phyloP scores from a whole-genome alignment of 1,140 invertebrate genomes.

The Drosophila melanica region DNA sequence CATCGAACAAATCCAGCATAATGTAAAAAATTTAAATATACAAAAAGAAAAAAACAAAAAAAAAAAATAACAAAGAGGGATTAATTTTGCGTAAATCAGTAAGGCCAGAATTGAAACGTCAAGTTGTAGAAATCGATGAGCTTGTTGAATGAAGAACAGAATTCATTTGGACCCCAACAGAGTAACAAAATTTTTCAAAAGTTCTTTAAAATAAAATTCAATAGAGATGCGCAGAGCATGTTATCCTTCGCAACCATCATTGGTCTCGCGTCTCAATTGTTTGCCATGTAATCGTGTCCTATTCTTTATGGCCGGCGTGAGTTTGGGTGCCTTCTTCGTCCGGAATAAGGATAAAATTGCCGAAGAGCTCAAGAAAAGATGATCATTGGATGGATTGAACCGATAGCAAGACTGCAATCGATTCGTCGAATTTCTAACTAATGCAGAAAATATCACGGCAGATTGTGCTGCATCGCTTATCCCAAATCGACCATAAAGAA shows the following conservation, averaged over 20 bases:
- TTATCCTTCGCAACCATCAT: conserved; percentile 47
- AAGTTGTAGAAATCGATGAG: background rate
- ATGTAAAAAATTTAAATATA: background rate
- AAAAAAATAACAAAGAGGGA: too few relatives aligned
- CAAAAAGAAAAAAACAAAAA: background rate
- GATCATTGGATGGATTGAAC: too few relatives aligned
- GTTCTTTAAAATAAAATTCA: background rate
- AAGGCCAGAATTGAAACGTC: background rate
- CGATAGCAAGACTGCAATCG: too few relatives aligned
- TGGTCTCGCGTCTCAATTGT: conserved; percentile 63
- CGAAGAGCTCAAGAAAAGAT: conserved; percentile 4
- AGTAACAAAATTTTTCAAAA: conserved; percentile 2
- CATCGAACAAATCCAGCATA: too few relatives aligned
- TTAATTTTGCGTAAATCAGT: conserved; percentile 1
- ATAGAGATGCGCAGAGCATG: conserved; percentile 34
- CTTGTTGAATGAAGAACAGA: background rate
- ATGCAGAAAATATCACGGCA: too few relatives aligned
- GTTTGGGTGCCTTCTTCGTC: conserved; percentile 35
- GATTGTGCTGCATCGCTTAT: too few relatives aligned
- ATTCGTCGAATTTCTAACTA: too few relatives aligned
- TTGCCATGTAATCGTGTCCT: conserved; percentile 56
- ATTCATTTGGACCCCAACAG: conserved; percentile 5
- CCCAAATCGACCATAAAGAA: too few relatives aligned
- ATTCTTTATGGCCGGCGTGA: conserved; percentile 60
- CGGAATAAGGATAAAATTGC: conserved; percentile 29